Base-by-base conservation (phyloP, 2,888 invertebrate species). In the Eurois occulta region DNA sequence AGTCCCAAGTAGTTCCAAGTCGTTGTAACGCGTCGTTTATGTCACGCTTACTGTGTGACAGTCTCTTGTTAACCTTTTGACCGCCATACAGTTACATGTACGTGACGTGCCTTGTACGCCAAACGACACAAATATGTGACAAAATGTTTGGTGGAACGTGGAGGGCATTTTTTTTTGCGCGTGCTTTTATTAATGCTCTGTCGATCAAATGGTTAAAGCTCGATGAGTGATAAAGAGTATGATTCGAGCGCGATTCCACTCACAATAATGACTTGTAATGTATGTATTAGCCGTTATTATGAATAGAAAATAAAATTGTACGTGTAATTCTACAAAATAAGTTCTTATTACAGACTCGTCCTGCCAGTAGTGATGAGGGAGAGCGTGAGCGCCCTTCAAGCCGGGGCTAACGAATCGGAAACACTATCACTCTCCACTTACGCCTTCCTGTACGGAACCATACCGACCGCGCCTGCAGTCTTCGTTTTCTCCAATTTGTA, bases 401-500 rank as follows among this genome's bases (percentile, higher is more conserved):
- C 98, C 13, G 98, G 98, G 0, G 94, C 92, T 0, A 98, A 98
- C 91, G 97, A 97, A 28, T 97, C 98, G 32, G 98, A 98, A 88
- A 98, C 98, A 0, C 96, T 97, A 18, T 98, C 99, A 85, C 95
- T 99, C 77, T 98, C 99, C 86, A 99, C 99, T 62, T 99, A 98
- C 93, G 99, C 99, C 0, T 99, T 99, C 95, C 97, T 99, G 0
- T 99, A 99, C 92, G 99, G 99, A 75, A 99, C 99, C 0, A 98
- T 99, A 94, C 99, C 99, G 0, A 98, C 99, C 1, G 99, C 99
- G 1, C 99, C 99, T 0, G 99, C 99, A n/a, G 98, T 99, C 0
- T 99, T 99, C 93, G 99, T 99, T 6, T 99, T 99, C 94, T 99
- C 99, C 1, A 97, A 98, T 64, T 98, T 99, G 85, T 99, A 99